These are phyloP conservation scores for Musca vetustissima DNA, from an alignment of 1,140 invertebrate genomes.

Conservation along the genomic window DNA sequence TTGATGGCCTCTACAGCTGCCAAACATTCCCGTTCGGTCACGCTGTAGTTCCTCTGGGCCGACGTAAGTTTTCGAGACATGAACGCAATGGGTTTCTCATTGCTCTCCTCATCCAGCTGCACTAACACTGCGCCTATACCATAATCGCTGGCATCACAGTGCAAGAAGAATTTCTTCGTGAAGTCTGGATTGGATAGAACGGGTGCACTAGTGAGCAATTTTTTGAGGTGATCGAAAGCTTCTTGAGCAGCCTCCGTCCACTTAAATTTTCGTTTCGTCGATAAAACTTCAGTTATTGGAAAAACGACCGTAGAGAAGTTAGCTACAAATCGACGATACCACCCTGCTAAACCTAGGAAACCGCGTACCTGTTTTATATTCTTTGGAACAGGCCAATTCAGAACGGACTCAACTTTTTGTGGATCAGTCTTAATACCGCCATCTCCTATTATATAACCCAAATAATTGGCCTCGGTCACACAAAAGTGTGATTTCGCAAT, in stretches of 20 bases:
- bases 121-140: conserved; percentile 33
- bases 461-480: background rate
- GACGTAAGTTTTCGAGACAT: conserved; percentile 26
- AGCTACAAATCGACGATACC: conserved; percentile 33
- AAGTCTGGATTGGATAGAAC: too few species aligned
- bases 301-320: conserved; percentile 7
- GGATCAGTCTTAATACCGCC: background rate
- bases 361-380: conserved; percentile 28
- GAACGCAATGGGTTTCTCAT: conserved; percentile 24
- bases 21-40: conserved; percentile 25
- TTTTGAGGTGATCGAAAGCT: background rate
- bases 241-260: background rate
- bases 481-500: background rate
- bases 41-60: conserved; percentile 20
- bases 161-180: conserved; percentile 24
- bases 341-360: conserved; percentile 28
- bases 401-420: conserved; percentile 34
- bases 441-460: conserved; percentile 4
- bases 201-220: too few species aligned
- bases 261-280: conserved; percentile 7
- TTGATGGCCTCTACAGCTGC: conserved; percentile 22
- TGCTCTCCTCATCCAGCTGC: conserved; percentile 21
- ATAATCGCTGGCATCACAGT: conserved; percentile 31
- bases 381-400: conserved; percentile 28
- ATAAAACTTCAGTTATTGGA: conserved; percentile 28